A percentile compares a stretch with the other conserved stretches of the same genome.
phyloP scores from a whole-genome alignment of 2,113 vertebrate genomes.

The Pogona vitticeps region DNA sequence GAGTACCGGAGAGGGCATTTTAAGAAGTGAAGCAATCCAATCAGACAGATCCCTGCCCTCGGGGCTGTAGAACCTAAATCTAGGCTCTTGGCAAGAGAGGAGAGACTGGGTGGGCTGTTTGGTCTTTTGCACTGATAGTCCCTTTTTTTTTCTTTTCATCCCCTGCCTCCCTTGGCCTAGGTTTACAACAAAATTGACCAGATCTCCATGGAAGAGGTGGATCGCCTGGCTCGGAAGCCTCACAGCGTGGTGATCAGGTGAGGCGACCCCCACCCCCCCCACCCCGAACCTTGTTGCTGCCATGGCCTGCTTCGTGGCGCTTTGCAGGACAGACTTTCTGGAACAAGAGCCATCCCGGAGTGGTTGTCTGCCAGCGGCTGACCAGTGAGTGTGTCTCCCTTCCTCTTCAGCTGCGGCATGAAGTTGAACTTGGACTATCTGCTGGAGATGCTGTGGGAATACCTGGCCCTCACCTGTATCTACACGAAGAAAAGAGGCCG shows the following conservation, averaged over 20 bases:
- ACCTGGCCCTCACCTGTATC: constrained; percentile 94
- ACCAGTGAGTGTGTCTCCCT: neutral
- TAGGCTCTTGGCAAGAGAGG: neutral
- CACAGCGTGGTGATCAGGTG: constrained; percentile 97
- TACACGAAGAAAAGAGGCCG: constrained; percentile 98
- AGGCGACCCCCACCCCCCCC: constrained; percentile 16
- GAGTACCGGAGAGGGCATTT: too few species aligned
- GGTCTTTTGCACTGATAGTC: too few species aligned
- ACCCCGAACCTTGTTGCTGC: fast-evolving
- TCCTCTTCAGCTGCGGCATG: constrained; percentile 90
- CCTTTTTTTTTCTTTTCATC: neutral
- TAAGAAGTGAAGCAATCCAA: too few species aligned
- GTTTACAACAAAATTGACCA: constrained; percentile 99
- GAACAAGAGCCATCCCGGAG: neutral
- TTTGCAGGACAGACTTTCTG: neutral
- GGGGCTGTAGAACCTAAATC: neutral
- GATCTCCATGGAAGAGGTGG: constrained; percentile 97
- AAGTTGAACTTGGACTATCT: constrained; percentile 96
- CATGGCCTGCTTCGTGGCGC: too few species aligned
- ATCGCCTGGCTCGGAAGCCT: constrained; percentile 88
- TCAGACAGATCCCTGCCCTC: neutral
- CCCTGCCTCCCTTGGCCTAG: constrained; percentile 68
- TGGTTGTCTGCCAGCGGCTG: too few species aligned
- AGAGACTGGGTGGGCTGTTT: too few species aligned
- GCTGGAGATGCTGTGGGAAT: constrained; percentile 95